Conservation (phyloP, 1,140 invertebrate genomes). For the Manduca sexta region DNA sequence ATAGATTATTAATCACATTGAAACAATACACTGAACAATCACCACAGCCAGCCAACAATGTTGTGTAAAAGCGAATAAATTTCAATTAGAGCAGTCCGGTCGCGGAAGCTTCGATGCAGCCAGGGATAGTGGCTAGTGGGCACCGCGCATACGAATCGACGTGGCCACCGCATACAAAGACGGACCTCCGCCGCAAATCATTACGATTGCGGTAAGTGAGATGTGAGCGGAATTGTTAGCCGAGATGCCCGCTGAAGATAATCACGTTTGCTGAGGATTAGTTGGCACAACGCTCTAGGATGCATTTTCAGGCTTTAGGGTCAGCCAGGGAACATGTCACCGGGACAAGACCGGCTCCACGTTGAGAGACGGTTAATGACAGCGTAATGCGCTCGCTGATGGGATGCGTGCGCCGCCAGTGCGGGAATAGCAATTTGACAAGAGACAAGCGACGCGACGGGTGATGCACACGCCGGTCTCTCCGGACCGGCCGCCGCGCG, state of each 20-base stretch:
- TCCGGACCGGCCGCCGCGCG: too few species aligned
- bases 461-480: slow-evolving; percentile 20
- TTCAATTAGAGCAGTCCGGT: slow-evolving; percentile 65
- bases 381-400: not conserved
- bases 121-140: slow-evolving; percentile 44
- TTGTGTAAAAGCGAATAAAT: slow-evolving; percentile 43
- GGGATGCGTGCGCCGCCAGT: too few species aligned
- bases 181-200: slow-evolving; percentile 62
- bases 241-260: slow-evolving; percentile 42
- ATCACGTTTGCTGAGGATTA: slow-evolving; percentile 50
- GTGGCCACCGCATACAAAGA: slow-evolving; percentile 55
- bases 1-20: not conserved
- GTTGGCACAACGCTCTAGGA: slow-evolving; percentile 28
- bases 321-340: not conserved
- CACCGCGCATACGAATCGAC: slow-evolving; percentile 51
- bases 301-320: slow-evolving; percentile 15
- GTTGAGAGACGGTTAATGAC: not conserved
- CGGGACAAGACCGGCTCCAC: too few species aligned
- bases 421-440: too few species aligned
- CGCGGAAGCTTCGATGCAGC: slow-evolving; percentile 58
- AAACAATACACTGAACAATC: not conserved
- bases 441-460: not conserved
- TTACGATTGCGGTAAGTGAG: slow-evolving; percentile 64
- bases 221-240: slow-evolving; percentile 57
- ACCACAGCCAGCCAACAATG: not conserved